phyloP scores from a whole-genome alignment of 2,888 invertebrate genomes.

The Lathronympha strigana region DNA sequence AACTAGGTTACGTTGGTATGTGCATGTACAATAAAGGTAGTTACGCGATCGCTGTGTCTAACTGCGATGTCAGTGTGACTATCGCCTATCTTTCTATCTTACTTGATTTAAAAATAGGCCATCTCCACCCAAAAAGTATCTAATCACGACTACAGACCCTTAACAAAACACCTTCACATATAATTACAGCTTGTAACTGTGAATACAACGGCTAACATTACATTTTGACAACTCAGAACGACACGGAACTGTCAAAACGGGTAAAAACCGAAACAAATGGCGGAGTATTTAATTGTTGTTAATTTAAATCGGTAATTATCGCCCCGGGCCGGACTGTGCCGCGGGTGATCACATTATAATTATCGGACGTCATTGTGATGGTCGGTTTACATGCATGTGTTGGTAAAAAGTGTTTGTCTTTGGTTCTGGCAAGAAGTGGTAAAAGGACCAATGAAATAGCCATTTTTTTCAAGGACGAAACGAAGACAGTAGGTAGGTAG shows the following conservation, averaged over 20 bases:
- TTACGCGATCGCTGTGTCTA: no score
- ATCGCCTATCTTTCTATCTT: no score
- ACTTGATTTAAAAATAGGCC: no score
- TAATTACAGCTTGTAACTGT: slow-evolving; percentile 9
- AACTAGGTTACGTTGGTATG: no score
- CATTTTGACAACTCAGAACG: slow-evolving; percentile 28
- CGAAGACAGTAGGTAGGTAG: no score
- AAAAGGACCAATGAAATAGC: no score
- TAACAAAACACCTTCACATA: not conserved
- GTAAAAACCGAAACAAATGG: slow-evolving; percentile 35
- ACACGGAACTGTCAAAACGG: slow-evolving; percentile 29
- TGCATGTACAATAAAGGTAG: no score
- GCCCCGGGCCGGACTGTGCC: slow-evolving; percentile 32
- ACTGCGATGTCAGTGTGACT: no score
- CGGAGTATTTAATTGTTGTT: slow-evolving; percentile 35
- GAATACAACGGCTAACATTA: slow-evolving; percentile 16
- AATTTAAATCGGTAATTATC: slow-evolving; percentile 41
- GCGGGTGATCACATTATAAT: slow-evolving; percentile 40
- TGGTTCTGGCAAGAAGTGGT: no score
- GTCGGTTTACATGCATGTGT: slow-evolving; percentile 10
- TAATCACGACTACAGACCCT: no score
- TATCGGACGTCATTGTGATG: slow-evolving; percentile 17
- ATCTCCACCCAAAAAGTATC: not conserved
- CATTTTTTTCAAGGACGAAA: no score
- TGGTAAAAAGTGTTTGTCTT: no score